Evolutionary conservation across 2,113 vertebrate species (phyloP), one percentile per base, ranked within the genome.

Genomic region (Origma solitaria): DNA sequence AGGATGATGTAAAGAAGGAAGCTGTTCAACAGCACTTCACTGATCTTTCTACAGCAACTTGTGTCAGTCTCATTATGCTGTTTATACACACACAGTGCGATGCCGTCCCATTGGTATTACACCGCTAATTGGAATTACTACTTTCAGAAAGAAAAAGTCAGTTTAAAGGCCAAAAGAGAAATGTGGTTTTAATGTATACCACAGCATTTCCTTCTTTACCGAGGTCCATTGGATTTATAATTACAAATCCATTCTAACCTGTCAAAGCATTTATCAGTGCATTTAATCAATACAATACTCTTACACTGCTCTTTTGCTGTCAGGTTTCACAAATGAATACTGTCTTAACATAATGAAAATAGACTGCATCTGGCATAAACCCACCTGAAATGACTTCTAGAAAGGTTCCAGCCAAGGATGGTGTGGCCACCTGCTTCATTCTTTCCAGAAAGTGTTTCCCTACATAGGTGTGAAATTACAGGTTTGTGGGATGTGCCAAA

Each of bases 1-100:
- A 94, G 93, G 82, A 88, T 75, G 94, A 86, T 95, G 93, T 94
- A 96, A 96, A 96, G 94, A 94, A 94, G 93, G 94, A 93, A 95
- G 90, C 76, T 35, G 82, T 90, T 97, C 76, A 96, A 96, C 90
- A 96, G 93, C 96, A 93, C 95, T 95, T 95, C 93, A 96, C 92
- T 70, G 76, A 95, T 94, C 94, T 95, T 95, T 86, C 64, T 27
- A 25, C 92, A 53, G 76, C 93, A 81, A 71, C 93, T 96, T 75
- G 7, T 66, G 75, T 92, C 94, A 93, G 90, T 82, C 90, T 95
- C 92, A 88, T 96, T 96, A 96, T 33, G 64, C 80, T 97, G 94
- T 97, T 96, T 94, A 93, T 49, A 94, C 79, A 96, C 61, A 96
- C 96, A 96, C 79, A 9, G 62, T 44, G 27, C 66, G 82, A 86